Conservation (phyloP, 2,888 invertebrate genomes). For the Herminia tarsipennalis region DNA sequence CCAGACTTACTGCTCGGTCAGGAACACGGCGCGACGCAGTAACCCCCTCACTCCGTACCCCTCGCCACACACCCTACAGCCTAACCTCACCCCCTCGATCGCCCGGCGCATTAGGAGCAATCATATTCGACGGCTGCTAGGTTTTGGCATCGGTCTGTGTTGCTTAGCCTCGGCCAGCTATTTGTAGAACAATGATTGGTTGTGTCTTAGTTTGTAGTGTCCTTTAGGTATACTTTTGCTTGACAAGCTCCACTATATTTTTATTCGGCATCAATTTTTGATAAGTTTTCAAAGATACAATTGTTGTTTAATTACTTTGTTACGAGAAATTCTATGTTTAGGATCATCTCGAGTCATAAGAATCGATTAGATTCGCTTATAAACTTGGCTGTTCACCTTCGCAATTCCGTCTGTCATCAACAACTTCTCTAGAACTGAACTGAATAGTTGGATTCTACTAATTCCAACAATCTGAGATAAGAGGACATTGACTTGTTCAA, state of each 20-base stretch:
- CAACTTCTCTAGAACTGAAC: too few relatives aligned
- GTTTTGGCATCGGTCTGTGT: slow-evolving; percentile 83
- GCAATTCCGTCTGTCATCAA: too few relatives aligned
- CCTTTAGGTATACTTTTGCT: slow-evolving; percentile 57
- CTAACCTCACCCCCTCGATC: slow-evolving; percentile 53
- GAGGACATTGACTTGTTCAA: too few relatives aligned
- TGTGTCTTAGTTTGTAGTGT: slow-evolving; percentile 74
- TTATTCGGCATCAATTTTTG: slow-evolving; percentile 12
- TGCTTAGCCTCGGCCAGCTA: slow-evolving; percentile 77
- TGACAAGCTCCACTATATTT: slow-evolving; percentile 29
- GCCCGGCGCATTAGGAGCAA: slow-evolving; percentile 81
- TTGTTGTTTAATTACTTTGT: slow-evolving; percentile 4
- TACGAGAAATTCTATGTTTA: slow-evolving; percentile 1
- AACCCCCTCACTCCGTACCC: slow-evolving; percentile 47
- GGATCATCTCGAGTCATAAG: background rate
- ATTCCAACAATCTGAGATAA: too few relatives aligned
- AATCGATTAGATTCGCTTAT: background rate
- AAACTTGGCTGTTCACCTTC: too few relatives aligned
- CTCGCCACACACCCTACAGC: slow-evolving; percentile 46
- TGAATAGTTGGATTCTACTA: too few relatives aligned
- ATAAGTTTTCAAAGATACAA: slow-evolving; percentile 3
- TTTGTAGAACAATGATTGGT: slow-evolving; percentile 81
- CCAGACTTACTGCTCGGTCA: slow-evolving; percentile 85
- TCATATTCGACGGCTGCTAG: slow-evolving; percentile 83
- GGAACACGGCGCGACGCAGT: slow-evolving; percentile 79